These are phyloP conservation scores for Parnassius apollo DNA, from an alignment of 2,888 invertebrate genomes.

Conservation along the genomic window DNA sequence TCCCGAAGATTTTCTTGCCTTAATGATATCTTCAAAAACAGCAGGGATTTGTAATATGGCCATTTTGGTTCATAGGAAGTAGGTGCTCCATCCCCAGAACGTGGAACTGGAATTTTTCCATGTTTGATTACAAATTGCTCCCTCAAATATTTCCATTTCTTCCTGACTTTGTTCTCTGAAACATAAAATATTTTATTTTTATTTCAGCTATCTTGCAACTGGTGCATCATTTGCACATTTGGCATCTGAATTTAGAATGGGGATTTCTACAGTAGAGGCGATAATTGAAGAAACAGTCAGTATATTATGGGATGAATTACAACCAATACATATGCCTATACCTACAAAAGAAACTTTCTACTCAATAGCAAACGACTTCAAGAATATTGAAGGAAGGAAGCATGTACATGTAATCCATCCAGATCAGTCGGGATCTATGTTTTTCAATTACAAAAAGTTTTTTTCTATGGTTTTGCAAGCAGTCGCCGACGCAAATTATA, in stretches of 20 bases:
- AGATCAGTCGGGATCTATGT: not conserved
- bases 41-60: not conserved
- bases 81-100: not conserved
- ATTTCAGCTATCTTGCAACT: not conserved
- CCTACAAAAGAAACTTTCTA: not conserved
- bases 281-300: not conserved
- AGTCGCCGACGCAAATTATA: not conserved
- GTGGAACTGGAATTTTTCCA: not conserved
- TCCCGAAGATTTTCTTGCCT: too few relatives aligned
- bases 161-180: not conserved
- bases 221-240: not conserved
- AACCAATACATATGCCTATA: not conserved
- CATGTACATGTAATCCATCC: not conserved
- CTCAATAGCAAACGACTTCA: not conserved
- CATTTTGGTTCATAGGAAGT: not conserved
- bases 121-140: not conserved
- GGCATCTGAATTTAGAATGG: not conserved
- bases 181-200: not conserved
- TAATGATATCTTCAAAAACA: not conserved
- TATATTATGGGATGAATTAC: not conserved
- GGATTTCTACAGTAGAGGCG: not conserved
- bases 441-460: not conserved
- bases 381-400: not conserved
- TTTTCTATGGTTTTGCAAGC: not conserved
- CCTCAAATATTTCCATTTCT: not conserved